Evolutionary conservation across 2,797 vertebrate species (phyloP).

Genomic region (Micropoecilia bifurca): DNA sequence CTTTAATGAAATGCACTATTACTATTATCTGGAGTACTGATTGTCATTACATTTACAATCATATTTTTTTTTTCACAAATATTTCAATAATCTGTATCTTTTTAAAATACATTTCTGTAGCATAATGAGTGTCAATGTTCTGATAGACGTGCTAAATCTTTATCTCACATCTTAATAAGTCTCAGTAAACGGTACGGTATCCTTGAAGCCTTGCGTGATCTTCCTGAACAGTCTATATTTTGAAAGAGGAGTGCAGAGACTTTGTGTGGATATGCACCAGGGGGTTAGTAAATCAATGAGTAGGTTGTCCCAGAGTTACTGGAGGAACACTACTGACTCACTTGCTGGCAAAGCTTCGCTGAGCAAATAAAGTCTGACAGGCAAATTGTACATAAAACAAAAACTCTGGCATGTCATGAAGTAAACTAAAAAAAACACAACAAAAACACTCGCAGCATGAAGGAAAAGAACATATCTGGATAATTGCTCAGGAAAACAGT

Average conservation of each 20-base stretch:
- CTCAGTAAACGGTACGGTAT: conserved; percentile 27
- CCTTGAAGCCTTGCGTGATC: conserved; percentile 27
- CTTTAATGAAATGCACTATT: neutral
- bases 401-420: conserved; percentile 47
- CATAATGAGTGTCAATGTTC: neutral
- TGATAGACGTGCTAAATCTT: neutral
- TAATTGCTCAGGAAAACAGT: conserved; percentile 37
- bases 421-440: conserved; percentile 47
- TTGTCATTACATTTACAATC: too few relatives aligned
- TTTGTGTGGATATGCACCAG: conserved; percentile 63
- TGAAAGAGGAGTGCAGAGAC: conserved; percentile 53
- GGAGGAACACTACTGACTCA: conserved; percentile 65
- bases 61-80: neutral
- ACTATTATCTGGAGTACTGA: neutral
- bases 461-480: conserved; percentile 43
- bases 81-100: neutral
- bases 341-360: conserved; percentile 54
- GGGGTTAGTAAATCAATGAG: conserved; percentile 66
- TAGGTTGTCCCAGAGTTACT: conserved; percentile 55
- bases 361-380: conserved; percentile 69
- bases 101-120: neutral
- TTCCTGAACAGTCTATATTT: conserved; percentile 52
- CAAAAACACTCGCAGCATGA: conserved; percentile 17
- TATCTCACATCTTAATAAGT: conserved; percentile 3
- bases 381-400: conserved; percentile 61